Percentiles rank a stretch among this genome's conserved stretches.
These are phyloP conservation scores for Limnephilus auricula DNA, from an alignment of 2,888 invertebrate genomes.

Conservation along the genomic window DNA sequence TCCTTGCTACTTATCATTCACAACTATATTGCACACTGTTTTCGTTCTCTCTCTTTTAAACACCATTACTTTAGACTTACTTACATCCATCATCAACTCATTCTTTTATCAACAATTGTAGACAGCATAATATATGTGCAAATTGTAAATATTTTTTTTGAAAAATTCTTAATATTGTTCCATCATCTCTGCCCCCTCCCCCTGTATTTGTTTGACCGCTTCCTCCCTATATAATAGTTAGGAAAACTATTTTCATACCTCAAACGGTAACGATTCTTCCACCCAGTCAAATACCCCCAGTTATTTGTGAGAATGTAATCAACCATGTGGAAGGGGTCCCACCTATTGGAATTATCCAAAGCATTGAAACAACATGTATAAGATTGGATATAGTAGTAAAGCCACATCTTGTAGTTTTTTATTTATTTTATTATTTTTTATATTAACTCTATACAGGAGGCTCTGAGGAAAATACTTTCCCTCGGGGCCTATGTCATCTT, in stretches of 20 bases:
- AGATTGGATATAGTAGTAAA: neutral
- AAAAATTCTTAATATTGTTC: neutral
- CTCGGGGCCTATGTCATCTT: too few species aligned
- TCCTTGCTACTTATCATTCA: too few species aligned
- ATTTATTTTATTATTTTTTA: too few species aligned
- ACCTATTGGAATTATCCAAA: conserved; percentile 4
- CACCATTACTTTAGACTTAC: too few species aligned
- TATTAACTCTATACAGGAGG: too few species aligned
- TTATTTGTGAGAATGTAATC: conserved; percentile 26
- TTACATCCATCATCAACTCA: too few species aligned
- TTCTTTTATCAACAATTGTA: too few species aligned
- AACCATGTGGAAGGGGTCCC: neutral
- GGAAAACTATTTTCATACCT: conserved; percentile 9
- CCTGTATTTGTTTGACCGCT: neutral
- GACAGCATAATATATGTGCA: too few species aligned
- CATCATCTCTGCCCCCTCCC: neutral
- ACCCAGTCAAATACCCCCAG: neutral
- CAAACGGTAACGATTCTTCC: neutral
- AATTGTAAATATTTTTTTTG: neutral
- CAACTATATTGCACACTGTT: too few species aligned
- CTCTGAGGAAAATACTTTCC: too few species aligned
- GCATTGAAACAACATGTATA: neutral
- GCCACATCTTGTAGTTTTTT: too few species aligned
- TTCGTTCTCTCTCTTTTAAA: too few species aligned
- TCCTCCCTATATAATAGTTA: neutral